phyloP scores from a whole-genome alignment of 2,797 vertebrate genomes.

The Carduelis carduelis region DNA sequence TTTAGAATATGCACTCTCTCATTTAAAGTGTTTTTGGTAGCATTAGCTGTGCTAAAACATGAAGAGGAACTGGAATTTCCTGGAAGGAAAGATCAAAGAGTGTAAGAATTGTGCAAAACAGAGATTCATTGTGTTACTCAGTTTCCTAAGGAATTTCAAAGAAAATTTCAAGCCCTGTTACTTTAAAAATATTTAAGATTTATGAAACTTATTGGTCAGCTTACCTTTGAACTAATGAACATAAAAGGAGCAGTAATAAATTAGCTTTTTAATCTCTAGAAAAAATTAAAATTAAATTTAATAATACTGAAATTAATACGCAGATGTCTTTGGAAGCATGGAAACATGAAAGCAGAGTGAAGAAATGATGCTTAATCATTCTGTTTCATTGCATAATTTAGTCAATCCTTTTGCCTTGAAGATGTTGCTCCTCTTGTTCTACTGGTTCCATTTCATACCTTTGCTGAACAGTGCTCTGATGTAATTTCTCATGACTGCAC shows the following conservation, averaged over 20 bases:
- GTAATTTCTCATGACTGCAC: neutral
- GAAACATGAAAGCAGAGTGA: neutral
- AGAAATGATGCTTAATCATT: neutral
- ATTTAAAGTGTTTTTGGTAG: neutral
- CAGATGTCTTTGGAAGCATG: neutral
- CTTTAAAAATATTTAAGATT: neutral
- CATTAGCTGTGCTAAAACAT: neutral
- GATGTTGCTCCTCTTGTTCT: neutral
- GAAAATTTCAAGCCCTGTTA: neutral
- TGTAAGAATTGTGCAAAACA: neutral
- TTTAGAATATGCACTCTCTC: neutral
- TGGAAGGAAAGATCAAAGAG: neutral
- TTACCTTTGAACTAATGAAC: neutral
- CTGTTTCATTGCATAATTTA: neutral
- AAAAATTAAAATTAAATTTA: neutral
- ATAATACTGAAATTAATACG: neutral
- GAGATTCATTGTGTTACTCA: neutral
- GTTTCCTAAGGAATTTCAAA: neutral
- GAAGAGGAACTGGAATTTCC: neutral
- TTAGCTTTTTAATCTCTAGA: neutral
- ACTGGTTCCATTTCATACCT: neutral
- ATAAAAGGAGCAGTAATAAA: neutral
- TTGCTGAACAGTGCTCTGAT: neutral
- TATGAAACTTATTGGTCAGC: neutral
- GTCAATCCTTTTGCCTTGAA: neutral